Evolutionary conservation across 2,797 vertebrate genomes (phyloP), one percentile per base, ranked within the genome.

Genomic region (Galago senegalensis): DNA sequence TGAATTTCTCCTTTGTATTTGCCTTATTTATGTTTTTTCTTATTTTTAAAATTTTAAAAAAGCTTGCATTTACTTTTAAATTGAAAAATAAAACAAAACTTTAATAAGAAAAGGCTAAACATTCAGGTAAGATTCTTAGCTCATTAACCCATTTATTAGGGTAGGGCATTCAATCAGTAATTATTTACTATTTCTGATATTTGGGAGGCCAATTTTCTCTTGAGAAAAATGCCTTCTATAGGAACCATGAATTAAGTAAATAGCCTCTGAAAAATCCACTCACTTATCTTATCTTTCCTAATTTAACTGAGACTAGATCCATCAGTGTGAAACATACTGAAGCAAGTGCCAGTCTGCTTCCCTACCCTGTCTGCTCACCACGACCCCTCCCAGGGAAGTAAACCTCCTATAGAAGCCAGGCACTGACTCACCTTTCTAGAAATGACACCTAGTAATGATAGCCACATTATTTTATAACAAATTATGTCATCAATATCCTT

Each of bases 161-260:
- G 34, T 53, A 77, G 76, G 77, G 31, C 61, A 88, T 58, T 20
- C 34, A 79, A 7, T 69, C 16, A 31, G 49, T 73, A 92, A 82
- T 93, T 84, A 82, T 73, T 87, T 89, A 14, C 80, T 87, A 58
- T 90, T 95, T 94, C 73, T 95, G 40, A 90, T 89, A 89, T 72
- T 81, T 73, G 7, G 31, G 60, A 91, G 14, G 81, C 25, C 49
- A 89, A 79, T 61, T 86, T 90, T 81, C 86, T 29, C 63, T 85
- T 17, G 31, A 61, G 46, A 70, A 72, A 73, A 92, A 91, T 34
- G 18, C 43, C 93, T 94, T 91, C 34, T n/a, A 10, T 17, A n/a
- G 87, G 40, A 93, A 83, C 53, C 31, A 20, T 16, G 17, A 85
- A 93, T 73, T 58, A 80, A 93, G 34, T 67, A 18, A 92, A 65